These are phyloP conservation scores for Nasonia giraulti DNA, from an alignment of 1,140 invertebrate species.

Conservation along the genomic window DNA sequence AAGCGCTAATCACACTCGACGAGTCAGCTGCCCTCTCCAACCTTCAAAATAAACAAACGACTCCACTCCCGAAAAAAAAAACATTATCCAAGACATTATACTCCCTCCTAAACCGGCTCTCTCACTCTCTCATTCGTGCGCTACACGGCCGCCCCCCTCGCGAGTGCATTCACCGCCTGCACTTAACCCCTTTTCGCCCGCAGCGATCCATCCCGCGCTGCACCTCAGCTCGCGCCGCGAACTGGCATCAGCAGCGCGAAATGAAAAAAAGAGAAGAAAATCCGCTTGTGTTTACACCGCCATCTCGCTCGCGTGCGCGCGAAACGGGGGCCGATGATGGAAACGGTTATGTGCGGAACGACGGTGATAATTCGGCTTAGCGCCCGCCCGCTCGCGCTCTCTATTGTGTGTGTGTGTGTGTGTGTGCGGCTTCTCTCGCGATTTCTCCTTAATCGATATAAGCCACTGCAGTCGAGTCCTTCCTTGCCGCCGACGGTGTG, in stretches of 20 bases:
- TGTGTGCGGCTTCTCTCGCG: neutral
- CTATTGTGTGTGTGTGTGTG: neutral
- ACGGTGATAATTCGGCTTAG: neutral
- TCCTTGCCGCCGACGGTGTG: neutral
- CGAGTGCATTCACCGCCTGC: conserved; percentile 29
- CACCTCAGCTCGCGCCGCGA: neutral
- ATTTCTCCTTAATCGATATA: conserved; percentile 14
- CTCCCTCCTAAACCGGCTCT: neutral
- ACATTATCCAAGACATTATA: neutral
- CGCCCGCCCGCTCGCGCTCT: no score
- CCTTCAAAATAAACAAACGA: neutral
- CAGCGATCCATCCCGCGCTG: neutral
- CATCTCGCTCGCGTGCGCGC: neutral
- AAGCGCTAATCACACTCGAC: neutral
- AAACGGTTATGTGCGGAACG: no score
- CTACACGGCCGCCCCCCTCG: neutral
- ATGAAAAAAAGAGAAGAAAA: neutral
- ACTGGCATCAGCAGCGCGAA: neutral
- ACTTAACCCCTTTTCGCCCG: conserved; percentile 26
- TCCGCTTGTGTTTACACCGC: neutral
- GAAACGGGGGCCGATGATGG: no score
- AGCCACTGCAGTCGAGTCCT: neutral
- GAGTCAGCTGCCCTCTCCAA: neutral
- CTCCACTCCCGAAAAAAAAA: neutral
- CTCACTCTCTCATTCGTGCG: neutral